Evolutionary conservation across 2,888 invertebrate species (phyloP), one percentile per base, ranked within the genome.

Genomic region (Erebia aethiops): DNA sequence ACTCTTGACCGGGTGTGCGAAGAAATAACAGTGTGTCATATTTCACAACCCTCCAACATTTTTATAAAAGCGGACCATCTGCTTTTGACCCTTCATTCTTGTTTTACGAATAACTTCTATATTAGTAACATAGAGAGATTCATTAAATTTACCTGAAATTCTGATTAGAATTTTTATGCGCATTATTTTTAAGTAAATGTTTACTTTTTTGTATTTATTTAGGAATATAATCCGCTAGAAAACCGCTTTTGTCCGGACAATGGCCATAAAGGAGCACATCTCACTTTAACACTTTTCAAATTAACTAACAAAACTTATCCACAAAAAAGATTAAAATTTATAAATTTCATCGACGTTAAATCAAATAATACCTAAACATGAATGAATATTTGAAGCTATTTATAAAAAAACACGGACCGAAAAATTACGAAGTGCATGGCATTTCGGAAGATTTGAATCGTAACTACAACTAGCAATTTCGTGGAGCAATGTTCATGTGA

Each of bases 1-100:
- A 93, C 92, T 92, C 92, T 92, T 92, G 93, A 92, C 92, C 93
- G 92, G 93, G 91, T 93, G 93, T 90, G 92, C 93, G 92, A 91
- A 91, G 92, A 91, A 92, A 93, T 93, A 93, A 93, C 92, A 91
- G 89, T 89, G 91, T 92, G 92, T 93, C 92, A 92, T 93, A 92
- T 92, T 93, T 93, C 93, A 92, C 91, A 89, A 90, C 92, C 92
- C 92, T 92, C 92, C 91, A 90, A 93, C 92, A 93, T 91, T 93
- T 93, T 93, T 93, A 93, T 92, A 92, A 93, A 93, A 89, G 92
- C 87, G 89, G 84, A 92, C 92, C 93, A 92, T 93, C 93, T 93
- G 93, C 92, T 91, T 92, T 92, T 92, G 92, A 93, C 92, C 92
- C 91, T 92, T 92, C 91, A 90, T 92, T 90, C 92, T 89, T 92